Evolutionary conservation across 1,140 invertebrate species (phyloP).

Genomic region (Trichogramma pretiosum): DNA sequence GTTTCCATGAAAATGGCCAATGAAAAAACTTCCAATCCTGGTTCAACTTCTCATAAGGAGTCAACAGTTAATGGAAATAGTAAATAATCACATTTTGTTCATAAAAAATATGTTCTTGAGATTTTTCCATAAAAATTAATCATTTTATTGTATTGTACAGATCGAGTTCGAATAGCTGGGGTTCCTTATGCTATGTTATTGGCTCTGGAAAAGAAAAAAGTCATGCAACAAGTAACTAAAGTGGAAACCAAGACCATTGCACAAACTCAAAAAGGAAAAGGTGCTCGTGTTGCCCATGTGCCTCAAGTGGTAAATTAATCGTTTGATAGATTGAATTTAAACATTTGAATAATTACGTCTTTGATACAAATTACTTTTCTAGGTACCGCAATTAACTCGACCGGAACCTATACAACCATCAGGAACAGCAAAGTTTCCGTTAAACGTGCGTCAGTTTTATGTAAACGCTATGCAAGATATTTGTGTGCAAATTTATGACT

Average conservation of each 20-base stretch:
- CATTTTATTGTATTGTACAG: constrained; percentile 16
- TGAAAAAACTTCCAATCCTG: too few relatives aligned
- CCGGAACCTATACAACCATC: constrained; percentile 58
- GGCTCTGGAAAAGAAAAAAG: constrained; percentile 50
- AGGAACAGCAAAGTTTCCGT: constrained; percentile 68
- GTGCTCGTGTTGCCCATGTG: constrained; percentile 59
- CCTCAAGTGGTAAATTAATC: constrained; percentile 44
- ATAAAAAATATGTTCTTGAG: not conserved
- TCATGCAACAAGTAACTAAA: constrained; percentile 41
- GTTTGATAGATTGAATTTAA: not conserved
- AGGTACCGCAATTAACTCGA: constrained; percentile 46
- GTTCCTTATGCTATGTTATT: constrained; percentile 53
- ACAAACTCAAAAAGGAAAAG: constrained; percentile 62
- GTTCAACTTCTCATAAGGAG: too few relatives aligned
- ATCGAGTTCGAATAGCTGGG: constrained; percentile 50
- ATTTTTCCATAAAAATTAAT: too few relatives aligned
- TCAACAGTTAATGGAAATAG: constrained; percentile 39
- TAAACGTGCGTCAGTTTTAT: constrained; percentile 74
- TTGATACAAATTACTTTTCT: constrained; percentile 9
- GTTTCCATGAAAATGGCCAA: not conserved
- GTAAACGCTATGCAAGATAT: constrained; percentile 81
- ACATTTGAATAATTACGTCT: not conserved
- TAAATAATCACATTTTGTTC: constrained; percentile 11
- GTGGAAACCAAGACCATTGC: constrained; percentile 48
- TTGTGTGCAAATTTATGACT: constrained; percentile 67